Evolutionary conservation across 1,140 invertebrate species (phyloP).

Genomic region (Armadillidium nasatum): DNA sequence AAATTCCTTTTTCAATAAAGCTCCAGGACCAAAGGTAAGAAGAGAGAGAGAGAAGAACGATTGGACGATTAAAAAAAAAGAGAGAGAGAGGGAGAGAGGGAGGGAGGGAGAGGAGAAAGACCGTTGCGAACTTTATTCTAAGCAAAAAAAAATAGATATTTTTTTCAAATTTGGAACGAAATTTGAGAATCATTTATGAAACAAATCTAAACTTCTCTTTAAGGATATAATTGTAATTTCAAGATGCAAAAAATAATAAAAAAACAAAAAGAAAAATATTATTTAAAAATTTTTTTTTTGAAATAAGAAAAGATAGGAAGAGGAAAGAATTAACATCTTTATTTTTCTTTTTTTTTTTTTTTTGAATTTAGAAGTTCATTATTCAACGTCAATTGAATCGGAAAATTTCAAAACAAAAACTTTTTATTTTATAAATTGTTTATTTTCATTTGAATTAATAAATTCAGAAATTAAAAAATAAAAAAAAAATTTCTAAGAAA

Average conservation of each 20-base stretch:
- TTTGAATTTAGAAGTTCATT: too few relatives aligned
- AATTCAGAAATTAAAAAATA: too few relatives aligned
- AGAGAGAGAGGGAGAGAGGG: too few relatives aligned
- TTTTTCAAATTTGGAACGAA: slow-evolving; percentile 2
- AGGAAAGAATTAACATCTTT: too few relatives aligned
- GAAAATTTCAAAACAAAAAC: not conserved
- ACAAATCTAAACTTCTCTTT: slow-evolving; percentile 8
- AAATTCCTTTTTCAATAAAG: not conserved
- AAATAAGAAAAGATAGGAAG: too few relatives aligned
- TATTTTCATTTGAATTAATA: not conserved
- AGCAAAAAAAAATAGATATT: not conserved
- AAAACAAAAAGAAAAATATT: not conserved
- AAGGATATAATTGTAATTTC: slow-evolving; percentile 3
- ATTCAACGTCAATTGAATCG: not conserved
- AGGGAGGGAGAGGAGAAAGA: not conserved
- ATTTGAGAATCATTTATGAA: slow-evolving; percentile 11
- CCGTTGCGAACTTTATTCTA: not conserved
- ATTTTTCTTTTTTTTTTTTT: not conserved
- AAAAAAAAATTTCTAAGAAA: too few relatives aligned
- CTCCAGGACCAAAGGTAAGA: too few relatives aligned
- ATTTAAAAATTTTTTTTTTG: not conserved
- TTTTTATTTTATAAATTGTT: too few relatives aligned
- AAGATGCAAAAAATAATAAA: not conserved
- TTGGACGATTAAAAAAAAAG: too few relatives aligned
- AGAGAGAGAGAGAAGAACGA: too few relatives aligned